Evolutionary conservation across 2,797 vertebrate species (phyloP).

Genomic region (Hozukius guyotensis): DNA sequence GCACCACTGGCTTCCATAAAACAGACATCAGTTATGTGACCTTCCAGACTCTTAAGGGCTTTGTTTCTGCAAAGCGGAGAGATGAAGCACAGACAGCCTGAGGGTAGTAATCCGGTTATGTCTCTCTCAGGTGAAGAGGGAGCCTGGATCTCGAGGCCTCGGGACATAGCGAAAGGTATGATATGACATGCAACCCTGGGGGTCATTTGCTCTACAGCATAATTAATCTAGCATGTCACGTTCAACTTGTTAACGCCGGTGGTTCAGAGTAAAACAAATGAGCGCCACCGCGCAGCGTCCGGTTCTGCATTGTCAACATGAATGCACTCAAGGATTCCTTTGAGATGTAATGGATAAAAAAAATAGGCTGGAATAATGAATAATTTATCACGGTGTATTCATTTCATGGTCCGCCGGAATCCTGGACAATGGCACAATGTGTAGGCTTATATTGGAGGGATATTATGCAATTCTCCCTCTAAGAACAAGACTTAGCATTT

Average conservation of each 20-base stretch:
- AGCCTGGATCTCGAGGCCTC: conserved; percentile 49
- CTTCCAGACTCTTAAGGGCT: conserved; percentile 40
- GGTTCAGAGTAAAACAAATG: conserved; percentile 75
- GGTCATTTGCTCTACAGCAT: conserved; percentile 65
- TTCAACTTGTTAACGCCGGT: conserved; percentile 76
- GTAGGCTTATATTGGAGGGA: conserved; percentile 31
- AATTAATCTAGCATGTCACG: conserved; percentile 74
- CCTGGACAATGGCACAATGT: conserved; percentile 54
- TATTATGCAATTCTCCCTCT: conserved; percentile 26
- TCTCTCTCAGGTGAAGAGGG: conserved; percentile 59
- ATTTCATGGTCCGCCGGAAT: conserved; percentile 73
- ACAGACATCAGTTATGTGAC: conserved; percentile 49
- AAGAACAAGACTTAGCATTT: conserved; percentile 16
- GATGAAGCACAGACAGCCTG: conserved; percentile 62
- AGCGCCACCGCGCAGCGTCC: conserved; percentile 52
- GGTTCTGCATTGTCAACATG: conserved; percentile 73
- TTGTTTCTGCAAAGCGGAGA: conserved; percentile 54
- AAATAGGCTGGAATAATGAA: conserved; percentile 67
- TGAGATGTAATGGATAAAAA: conserved; percentile 71
- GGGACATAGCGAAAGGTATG: conserved; percentile 45
- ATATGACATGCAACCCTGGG: conserved; percentile 56
- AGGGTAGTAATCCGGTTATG: conserved; percentile 43
- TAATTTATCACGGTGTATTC: conserved; percentile 75
- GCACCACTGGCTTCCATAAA: conserved; percentile 22
- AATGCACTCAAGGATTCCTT: conserved; percentile 60